Conservation (phyloP, 2,797 vertebrate species). For the Scyliorhinus canicula region DNA sequence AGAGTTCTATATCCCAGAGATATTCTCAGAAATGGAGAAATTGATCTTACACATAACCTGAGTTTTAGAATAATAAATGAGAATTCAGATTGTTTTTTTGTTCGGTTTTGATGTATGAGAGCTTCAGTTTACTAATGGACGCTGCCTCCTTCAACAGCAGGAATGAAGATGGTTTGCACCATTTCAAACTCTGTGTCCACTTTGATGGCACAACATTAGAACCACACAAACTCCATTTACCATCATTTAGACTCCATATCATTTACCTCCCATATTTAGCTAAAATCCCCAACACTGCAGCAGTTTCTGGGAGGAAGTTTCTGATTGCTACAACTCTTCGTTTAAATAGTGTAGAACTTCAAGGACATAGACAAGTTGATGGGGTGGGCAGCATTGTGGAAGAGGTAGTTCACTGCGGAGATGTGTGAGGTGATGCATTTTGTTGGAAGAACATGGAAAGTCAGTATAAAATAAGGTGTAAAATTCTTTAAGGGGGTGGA, state of each 20-base stretch:
- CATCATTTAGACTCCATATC: neutral
- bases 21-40: neutral
- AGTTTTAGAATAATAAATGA: neutral
- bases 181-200: neutral
- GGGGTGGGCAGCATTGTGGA: no score
- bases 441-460: no score
- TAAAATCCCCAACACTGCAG: neutral
- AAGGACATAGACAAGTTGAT: no score
- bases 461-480: no score
- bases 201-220: neutral
- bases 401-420: no score
- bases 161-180: neutral
- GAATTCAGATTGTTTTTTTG: neutral
- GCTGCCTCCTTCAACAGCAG: neutral
- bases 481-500: no score
- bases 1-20: neutral
- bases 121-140: neutral
- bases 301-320: neutral
- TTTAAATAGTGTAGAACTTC: neutral
- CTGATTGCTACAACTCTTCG: no score
- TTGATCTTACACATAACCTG: neutral
- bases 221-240: neutral
- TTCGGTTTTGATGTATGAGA: no score
- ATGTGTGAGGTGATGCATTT: no score
- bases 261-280: neutral